Evolutionary conservation across 2,113 vertebrate species (phyloP), one percentile per base, ranked within the genome.

Genomic region (Pao palembangensis): DNA sequence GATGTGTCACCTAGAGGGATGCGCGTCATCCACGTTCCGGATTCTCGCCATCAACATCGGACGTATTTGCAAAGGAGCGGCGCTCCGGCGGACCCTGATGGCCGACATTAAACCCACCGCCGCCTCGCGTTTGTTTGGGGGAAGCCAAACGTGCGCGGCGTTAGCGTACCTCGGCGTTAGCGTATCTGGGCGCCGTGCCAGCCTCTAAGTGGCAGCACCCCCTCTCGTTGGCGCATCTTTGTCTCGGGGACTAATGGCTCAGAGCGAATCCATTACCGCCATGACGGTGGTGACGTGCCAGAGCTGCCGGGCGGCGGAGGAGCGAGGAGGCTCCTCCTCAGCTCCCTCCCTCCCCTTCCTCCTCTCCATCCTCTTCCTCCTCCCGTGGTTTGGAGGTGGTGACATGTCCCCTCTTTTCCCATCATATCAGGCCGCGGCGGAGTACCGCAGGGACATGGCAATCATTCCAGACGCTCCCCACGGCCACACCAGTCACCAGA

Each of bases 191-290:
- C 88, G 83, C 79, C 82, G 69, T 91, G 93, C 93, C 92, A 94
- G 91, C 88, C 59, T 69, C 82, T 90, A 93, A 94, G 85, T 93
- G 89, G 94, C 93, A 93, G 93, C 92, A 91, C 91, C 93, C 89
- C 91, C 93, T 93, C 93, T 94, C 90, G 88, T 94, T 92, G 93
- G 93, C 88, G 81, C 80, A 85, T 88, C 84, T 86, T 87, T 87
- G 88, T 88, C 88, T 89, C 83, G 65, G 90, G 91, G 93, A 92
- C 93, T 96, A 96, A 96, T 95, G 93, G 93, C 92, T 93, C 93
- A 92, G 89, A 94, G 92, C 74, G 91, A 95, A 95, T 95, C 94
- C 94, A 95, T 96, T 96, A 95, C 93, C 88, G 91, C 91, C 91
- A 90, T 89, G 77, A 89, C 86, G 88, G 91, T 94, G 94, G 93